A percentile compares a stretch with the other conserved stretches of the same genome.
These are phyloP conservation scores for Tympanuchus pallidicinctus DNA, from an alignment of 2,113 vertebrate genomes.

Conservation along the genomic window DNA sequence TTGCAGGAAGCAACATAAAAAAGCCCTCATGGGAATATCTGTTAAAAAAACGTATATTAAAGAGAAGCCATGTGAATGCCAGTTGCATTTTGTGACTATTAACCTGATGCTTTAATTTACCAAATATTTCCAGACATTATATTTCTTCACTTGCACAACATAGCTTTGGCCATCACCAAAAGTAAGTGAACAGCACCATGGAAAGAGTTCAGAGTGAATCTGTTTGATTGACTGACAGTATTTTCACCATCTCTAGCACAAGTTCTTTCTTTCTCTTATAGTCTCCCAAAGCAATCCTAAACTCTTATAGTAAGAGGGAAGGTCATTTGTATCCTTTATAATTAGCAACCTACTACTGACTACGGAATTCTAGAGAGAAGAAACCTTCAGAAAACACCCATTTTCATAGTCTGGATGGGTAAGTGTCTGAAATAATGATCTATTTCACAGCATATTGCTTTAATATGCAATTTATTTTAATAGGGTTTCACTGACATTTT, in stretches of 20 bases:
- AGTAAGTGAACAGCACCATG: not conserved
- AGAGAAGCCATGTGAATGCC: not conserved
- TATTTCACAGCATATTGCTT: not conserved
- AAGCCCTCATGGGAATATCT: not conserved
- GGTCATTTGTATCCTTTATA: not conserved
- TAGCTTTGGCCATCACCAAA: not conserved
- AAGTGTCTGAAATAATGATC: not conserved
- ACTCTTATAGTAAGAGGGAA: not conserved
- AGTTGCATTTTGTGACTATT: not conserved
- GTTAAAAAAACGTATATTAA: not conserved
- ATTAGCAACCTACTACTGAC: not conserved
- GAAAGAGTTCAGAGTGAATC: not conserved
- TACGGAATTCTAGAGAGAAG: not conserved
- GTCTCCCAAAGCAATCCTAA: not conserved
- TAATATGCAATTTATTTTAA: not conserved
- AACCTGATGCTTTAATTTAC: not conserved
- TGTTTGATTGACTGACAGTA: not conserved
- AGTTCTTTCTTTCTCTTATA: not conserved
- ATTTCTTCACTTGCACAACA: not conserved
- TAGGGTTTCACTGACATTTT: not conserved
- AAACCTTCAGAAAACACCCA: not conserved
- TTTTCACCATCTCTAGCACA: not conserved
- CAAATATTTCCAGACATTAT: not conserved
- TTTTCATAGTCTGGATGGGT: not conserved
- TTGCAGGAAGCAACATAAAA: not conserved